Conservation (phyloP, 2,888 invertebrate genomes). For the Operophtera brumata region DNA sequence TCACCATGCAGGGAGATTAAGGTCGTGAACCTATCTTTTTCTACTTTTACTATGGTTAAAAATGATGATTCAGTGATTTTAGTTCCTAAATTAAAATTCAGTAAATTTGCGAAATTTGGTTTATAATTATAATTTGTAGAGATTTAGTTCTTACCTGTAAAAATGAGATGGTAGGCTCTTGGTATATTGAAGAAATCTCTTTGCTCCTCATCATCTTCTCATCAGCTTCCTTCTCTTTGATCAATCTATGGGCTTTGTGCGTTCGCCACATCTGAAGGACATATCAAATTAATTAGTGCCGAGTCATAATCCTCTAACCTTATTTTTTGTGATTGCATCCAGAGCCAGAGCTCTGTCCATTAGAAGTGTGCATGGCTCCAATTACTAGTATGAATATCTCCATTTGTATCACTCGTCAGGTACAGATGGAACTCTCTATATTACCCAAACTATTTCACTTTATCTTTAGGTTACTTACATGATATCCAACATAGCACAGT, state of each 20-base stretch:
- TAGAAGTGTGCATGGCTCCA: no score
- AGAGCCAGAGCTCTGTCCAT: no score
- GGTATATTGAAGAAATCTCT: conserved; percentile 85
- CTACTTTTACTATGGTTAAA: no score
- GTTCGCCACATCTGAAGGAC: conserved; percentile 83
- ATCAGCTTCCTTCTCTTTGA: conserved; percentile 88
- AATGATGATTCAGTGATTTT: no score
- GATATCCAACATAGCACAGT: conserved; percentile 82
- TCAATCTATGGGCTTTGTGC: conserved; percentile 86
- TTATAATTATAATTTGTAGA: neutral
- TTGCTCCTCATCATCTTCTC: conserved; percentile 87
- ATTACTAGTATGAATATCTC: no score
- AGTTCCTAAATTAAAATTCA: no score
- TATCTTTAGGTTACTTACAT: conserved; percentile 73
- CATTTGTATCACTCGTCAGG: no score
- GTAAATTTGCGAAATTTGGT: neutral
- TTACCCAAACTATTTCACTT: no score
- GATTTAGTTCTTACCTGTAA: conserved; percentile 67
- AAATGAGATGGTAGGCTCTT: conserved; percentile 81
- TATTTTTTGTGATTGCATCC: no score
- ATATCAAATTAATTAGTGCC: neutral
- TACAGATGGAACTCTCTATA: no score
- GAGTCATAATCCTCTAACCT: neutral
- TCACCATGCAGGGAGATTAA: no score
- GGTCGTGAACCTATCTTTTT: no score